A percentile compares a stretch with the other conserved stretches of the same genome.
Evolutionary conservation across 2,888 invertebrate genomes (phyloP).

Genomic region (Drosophila pseudotalamancana): DNA sequence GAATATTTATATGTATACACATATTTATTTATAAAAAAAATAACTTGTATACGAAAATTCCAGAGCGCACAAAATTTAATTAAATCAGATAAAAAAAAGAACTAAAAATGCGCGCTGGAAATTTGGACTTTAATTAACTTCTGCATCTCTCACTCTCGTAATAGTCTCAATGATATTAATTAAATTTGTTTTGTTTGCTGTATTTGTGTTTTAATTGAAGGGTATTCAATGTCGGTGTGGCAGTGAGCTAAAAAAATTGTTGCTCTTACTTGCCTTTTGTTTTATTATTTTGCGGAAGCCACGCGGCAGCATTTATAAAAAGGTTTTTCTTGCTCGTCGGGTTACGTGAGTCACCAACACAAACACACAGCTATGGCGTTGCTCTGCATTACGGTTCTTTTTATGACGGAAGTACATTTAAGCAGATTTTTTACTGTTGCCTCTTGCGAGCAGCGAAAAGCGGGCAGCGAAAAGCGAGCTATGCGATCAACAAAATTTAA

Average conservation of each 20-base stretch:
- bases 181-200: slow-evolving; percentile 11
- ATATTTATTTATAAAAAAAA: too few relatives aligned
- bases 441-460: slow-evolving; percentile 23
- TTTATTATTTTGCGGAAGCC: slow-evolving; percentile 74
- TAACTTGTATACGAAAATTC: too few relatives aligned
- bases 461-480: slow-evolving; percentile 27
- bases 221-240: slow-evolving; percentile 37
- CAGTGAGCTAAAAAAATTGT: slow-evolving; percentile 1
- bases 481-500: slow-evolving; percentile 65
- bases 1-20: too few relatives aligned
- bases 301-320: slow-evolving; percentile 69
- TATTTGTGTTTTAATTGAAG: slow-evolving; percentile 39
- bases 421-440: slow-evolving; percentile 64
- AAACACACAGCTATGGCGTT: slow-evolving; percentile 15
- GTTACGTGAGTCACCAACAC: slow-evolving; percentile 60
- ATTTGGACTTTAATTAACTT: too few relatives aligned
- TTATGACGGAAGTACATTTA: slow-evolving; percentile 79
- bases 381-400: slow-evolving; percentile 73
- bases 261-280: slow-evolving; percentile 47
- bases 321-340: slow-evolving; percentile 72
- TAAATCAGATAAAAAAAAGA: too few relatives aligned
- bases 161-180: too few relatives aligned
- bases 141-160: too few relatives aligned
- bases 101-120: too few relatives aligned
- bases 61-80: too few relatives aligned